Percentiles rank a stretch among this genome's conserved stretches.
Conservation (phyloP, 2,113 vertebrate genomes). For the Crotalus horridus region DNA sequence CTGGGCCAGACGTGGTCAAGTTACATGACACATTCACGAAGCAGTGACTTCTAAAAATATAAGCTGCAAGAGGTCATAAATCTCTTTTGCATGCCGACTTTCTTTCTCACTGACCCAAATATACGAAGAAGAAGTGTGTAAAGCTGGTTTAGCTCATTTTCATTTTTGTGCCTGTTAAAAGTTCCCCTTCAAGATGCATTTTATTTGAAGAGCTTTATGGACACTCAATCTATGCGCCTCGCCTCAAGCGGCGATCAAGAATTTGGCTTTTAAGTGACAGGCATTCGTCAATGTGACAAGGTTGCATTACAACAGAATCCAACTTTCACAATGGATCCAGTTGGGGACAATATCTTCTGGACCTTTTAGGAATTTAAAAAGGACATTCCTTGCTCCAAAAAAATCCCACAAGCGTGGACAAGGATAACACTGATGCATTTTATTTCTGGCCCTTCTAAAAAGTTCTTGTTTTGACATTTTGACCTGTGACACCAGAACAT, state of each 20-base stretch:
- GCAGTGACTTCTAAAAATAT: constrained; percentile 59
- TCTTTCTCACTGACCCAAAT: constrained; percentile 65
- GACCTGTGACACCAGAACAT: not conserved
- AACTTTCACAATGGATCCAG: constrained; percentile 36
- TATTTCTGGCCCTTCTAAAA: not conserved
- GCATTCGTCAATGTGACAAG: constrained; percentile 63
- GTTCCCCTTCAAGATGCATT: constrained; percentile 65
- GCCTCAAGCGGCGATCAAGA: constrained; percentile 70
- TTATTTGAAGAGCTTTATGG: constrained; percentile 73
- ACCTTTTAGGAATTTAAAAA: not conserved
- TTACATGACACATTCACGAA: constrained; percentile 62
- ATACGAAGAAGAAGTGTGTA: constrained; percentile 52
- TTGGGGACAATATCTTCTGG: constrained; percentile 39
- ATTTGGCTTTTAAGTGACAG: constrained; percentile 63
- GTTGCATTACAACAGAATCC: constrained; percentile 46
- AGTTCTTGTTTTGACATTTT: not conserved
- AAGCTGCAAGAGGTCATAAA: constrained; percentile 56
- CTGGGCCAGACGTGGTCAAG: constrained; percentile 28
- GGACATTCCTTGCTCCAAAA: too few relatives aligned
- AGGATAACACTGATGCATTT: not conserved
- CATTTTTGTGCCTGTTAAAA: constrained; percentile 33
- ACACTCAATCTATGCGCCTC: constrained; percentile 54
- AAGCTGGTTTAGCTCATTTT: not conserved
- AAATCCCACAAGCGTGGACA: not conserved
- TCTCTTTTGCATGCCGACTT: constrained; percentile 50